Base-by-base conservation (phyloP, 2,113 vertebrate species). In the Ctenodactylus gundi region DNA sequence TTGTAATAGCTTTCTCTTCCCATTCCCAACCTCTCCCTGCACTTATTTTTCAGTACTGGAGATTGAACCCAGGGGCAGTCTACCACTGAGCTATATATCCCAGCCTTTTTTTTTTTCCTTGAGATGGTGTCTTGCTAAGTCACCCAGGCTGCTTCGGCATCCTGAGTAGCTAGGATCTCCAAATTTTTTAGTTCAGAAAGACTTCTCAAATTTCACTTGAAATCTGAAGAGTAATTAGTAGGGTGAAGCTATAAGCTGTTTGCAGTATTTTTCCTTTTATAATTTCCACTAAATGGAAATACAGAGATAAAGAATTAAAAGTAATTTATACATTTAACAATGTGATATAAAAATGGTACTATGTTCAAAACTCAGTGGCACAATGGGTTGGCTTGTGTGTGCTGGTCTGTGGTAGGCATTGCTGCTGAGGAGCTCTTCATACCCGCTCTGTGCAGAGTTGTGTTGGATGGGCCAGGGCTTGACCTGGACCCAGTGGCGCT, bases 161-260 rank as follows among this genome's bases (percentile, higher is more conserved):
- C 72, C 46, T 75, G 72, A 75, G 72, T 75, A 51, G 72, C 72
- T 51, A 29, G 8, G 29, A 75, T 49, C 34, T 10, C 51, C n/a
- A n/a, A n/a, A n/a, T n/a, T n/a, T n/a, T n/a, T 94, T 73, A 90
- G 67, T 27, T 46, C 68, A 90, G n/a, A n/a, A 73, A 87, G 34
- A 87, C 18, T 11, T 95, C 75, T 82, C 67, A 85, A n/a, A 68
- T 76, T 76, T 88, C 12, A 70, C 39, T 65, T 90, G 41, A 91
- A 83, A 65, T 87, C 55, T 85, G 39, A 92, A 76, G 53, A 89
- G 4, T 96, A 70, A 60, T 88, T 44, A 73, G 29, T 82, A 80
- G 36, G 4, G 11, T 85, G 44, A 73, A 51, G 34, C 57, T 78
- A 9, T n/a, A 20, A 84, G 41, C 62, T 82, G 23, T 70, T 72